A percentile compares a stretch with the other conserved stretches of the same genome.
phyloP scores from a whole-genome alignment of 2,797 vertebrate species.

The Poeciliopsis turneri region DNA sequence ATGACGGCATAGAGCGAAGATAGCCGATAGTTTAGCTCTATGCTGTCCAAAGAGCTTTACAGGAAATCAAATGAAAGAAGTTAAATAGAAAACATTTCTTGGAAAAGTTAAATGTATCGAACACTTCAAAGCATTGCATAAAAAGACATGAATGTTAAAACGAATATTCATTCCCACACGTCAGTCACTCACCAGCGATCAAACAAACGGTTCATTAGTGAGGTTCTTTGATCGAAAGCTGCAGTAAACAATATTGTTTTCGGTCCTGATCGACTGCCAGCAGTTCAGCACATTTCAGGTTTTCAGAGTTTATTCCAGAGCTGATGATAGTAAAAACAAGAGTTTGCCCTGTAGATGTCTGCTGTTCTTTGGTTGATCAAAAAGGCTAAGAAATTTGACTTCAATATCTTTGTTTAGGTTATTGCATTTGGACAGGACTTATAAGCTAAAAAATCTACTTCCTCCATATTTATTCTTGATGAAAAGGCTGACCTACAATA shows the following conservation, averaged over 20 bases:
- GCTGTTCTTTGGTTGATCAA: not conserved
- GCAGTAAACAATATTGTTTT: not conserved
- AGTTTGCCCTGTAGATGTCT: not conserved
- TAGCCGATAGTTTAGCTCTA: not conserved
- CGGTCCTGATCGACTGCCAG: not conserved
- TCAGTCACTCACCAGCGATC: not conserved
- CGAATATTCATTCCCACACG: not conserved
- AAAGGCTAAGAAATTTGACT: not conserved
- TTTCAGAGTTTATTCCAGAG: slow-evolving; percentile 1
- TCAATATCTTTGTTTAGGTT: not conserved
- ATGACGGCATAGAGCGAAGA: not conserved
- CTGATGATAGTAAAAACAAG: not conserved
- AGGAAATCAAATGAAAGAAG: not conserved
- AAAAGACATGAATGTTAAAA: not conserved
- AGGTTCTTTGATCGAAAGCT: not conserved
- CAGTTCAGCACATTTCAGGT: not conserved
- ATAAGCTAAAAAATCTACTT: not conserved
- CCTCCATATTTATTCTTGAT: not conserved
- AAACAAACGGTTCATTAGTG: not conserved
- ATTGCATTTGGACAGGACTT: not conserved
- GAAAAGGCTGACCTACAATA: not conserved
- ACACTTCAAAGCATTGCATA: not conserved
- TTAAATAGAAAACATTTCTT: not conserved
- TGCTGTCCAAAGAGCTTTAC: not conserved
- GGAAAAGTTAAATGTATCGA: not conserved